A percentile compares a stretch with the other conserved stretches of the same genome.
phyloP scores from a whole-genome alignment of 1,140 invertebrate genomes.

The Venustaconcha ellipsiformis region DNA sequence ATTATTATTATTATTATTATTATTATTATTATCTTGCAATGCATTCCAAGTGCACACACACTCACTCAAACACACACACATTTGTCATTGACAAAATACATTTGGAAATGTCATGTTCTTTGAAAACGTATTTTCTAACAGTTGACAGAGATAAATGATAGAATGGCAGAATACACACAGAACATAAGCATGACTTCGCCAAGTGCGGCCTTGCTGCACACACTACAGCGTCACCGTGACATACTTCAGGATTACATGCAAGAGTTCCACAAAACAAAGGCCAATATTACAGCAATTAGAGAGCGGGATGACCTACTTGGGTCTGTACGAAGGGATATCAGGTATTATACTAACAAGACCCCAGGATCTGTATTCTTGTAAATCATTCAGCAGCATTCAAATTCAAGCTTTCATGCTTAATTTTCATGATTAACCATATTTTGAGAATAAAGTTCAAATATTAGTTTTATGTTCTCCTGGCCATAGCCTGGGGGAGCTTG shows the following conservation, averaged over 20 bases:
- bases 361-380: too few relatives aligned
- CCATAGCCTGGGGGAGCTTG: too few relatives aligned
- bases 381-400: too few relatives aligned
- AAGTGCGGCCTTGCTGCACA: constrained; percentile 84
- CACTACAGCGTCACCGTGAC: constrained; percentile 93
- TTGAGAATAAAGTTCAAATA: too few relatives aligned
- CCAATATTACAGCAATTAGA: constrained; percentile 84
- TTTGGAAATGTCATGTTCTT: neutral
- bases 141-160: constrained; percentile 83
- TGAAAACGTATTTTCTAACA: constrained; percentile 66
- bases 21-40: too few relatives aligned
- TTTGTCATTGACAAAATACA: neutral
- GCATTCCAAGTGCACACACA: too few relatives aligned
- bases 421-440: too few relatives aligned
- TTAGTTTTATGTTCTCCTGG: too few relatives aligned
- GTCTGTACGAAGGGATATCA: constrained; percentile 75
- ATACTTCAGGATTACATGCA: constrained; percentile 93
- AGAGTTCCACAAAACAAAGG: constrained; percentile 93
- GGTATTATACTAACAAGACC: constrained; percentile 66
- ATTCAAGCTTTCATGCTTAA: too few relatives aligned
- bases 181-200: constrained; percentile 69
- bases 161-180: constrained; percentile 81
- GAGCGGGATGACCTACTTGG: constrained; percentile 88
- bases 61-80: neutral
- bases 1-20: too few relatives aligned